A percentile compares a stretch with the other conserved stretches of the same genome.
These are phyloP conservation scores for Calameuta pallipes DNA, from an alignment of 2,888 invertebrate species.

Conservation along the genomic window DNA sequence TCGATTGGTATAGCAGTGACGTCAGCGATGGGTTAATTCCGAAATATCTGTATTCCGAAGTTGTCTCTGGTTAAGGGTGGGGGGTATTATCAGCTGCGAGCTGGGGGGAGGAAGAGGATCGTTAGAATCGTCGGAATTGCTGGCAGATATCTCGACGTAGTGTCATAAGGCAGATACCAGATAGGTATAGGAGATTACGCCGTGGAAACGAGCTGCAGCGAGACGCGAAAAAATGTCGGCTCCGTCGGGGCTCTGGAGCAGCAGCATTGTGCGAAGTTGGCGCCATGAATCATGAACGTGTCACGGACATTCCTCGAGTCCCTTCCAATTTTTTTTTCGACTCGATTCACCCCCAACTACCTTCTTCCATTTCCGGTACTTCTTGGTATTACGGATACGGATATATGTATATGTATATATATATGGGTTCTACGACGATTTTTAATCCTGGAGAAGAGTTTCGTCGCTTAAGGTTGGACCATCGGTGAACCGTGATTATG, in stretches of 20 bases:
- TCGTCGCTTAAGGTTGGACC: neutral
- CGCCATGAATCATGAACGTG: slow-evolving; percentile 26
- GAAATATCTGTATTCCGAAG: neutral
- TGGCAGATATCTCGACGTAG: neutral
- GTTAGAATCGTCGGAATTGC: neutral
- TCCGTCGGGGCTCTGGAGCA: neutral
- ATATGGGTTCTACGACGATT: slow-evolving; percentile 12
- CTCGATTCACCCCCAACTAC: slow-evolving; percentile 24
- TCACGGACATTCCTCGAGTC: slow-evolving; percentile 24
- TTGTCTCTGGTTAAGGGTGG: neutral
- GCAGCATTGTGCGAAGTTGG: slow-evolving; percentile 23
- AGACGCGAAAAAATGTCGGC: neutral
- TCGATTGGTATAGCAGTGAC: neutral
- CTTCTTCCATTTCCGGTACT: slow-evolving; percentile 9
- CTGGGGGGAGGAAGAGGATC: neutral
- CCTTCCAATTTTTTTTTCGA: slow-evolving; percentile 13
- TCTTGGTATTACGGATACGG: neutral
- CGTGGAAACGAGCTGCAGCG: neutral
- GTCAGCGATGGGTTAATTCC: neutral
- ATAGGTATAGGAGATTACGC: neutral
- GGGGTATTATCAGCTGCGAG: neutral
- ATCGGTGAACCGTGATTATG: neutral
- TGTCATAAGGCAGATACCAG: neutral
- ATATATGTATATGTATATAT: neutral
- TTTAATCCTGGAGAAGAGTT: neutral